phyloP scores from a whole-genome alignment of 2,113 vertebrate species.

The Cynocephalus volans region DNA sequence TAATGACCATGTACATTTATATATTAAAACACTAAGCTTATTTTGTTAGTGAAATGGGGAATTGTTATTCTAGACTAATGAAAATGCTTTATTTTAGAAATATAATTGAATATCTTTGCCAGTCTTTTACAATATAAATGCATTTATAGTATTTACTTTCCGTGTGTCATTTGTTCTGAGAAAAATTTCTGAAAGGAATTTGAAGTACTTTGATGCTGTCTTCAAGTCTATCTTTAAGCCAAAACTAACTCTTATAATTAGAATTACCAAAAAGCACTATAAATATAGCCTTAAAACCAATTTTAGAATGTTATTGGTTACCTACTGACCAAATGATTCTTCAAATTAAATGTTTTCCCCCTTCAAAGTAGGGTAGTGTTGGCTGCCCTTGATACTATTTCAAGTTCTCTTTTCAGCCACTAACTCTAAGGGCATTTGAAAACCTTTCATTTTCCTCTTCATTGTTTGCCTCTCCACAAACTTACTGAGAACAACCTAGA shows the following conservation, averaged over 20 bases:
- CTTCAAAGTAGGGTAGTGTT: background rate
- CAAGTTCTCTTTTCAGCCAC: constrained; percentile 19
- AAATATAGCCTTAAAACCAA: constrained; percentile 49
- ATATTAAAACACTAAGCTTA: background rate
- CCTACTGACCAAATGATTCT: constrained; percentile 30
- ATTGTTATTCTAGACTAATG: background rate
- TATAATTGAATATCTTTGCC: background rate
- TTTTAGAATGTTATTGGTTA: constrained; percentile 56
- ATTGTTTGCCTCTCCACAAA: background rate
- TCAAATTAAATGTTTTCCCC: constrained; percentile 62
- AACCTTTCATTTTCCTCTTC: background rate
- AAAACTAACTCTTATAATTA: constrained; percentile 55
- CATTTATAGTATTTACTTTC: constrained; percentile 28
- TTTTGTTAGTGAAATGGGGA: constrained; percentile 40
- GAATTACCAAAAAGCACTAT: background rate
- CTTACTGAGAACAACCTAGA: background rate
- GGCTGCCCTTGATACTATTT: constrained; percentile 24
- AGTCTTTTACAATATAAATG: background rate
- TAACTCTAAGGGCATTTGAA: background rate
- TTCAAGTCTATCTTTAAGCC: constrained; percentile 53
- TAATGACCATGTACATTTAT: background rate
- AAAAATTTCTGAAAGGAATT: constrained; percentile 23
- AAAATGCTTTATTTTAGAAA: background rate
- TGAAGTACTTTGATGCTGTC: background rate
- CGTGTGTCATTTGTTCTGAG: background rate